Evolutionary conservation across 2,888 invertebrate species (phyloP).

Genomic region (Marasmarcha lunaedactyla): DNA sequence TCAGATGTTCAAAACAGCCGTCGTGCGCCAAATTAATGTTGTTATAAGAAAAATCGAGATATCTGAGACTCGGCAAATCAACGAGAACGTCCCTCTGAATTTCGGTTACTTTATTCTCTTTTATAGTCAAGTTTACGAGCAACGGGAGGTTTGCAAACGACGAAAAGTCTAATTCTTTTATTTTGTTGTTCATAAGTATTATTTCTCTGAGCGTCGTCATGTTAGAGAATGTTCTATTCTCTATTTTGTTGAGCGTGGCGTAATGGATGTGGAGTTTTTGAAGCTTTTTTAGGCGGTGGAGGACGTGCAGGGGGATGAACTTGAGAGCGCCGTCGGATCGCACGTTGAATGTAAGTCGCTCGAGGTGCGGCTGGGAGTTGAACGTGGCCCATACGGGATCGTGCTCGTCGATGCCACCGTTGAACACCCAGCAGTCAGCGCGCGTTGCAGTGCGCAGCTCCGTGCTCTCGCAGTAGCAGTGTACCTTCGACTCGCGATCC

Average conservation of each 20-base stretch:
- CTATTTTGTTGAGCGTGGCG: slow-evolving; percentile 77
- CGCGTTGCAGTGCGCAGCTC: slow-evolving; percentile 71
- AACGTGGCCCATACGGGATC: slow-evolving; percentile 81
- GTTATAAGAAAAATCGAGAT: slow-evolving; percentile 88
- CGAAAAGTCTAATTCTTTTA: slow-evolving; percentile 75
- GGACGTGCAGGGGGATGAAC: slow-evolving; percentile 77
- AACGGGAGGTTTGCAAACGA: slow-evolving; percentile 81
- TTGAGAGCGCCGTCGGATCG: slow-evolving; percentile 76
- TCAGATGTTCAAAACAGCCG: slow-evolving; percentile 82
- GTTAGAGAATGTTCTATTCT: slow-evolving; percentile 81
- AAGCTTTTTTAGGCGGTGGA: slow-evolving; percentile 74
- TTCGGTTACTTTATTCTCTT: slow-evolving; percentile 82
- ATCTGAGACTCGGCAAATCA: slow-evolving; percentile 77
- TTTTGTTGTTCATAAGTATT: slow-evolving; percentile 77
- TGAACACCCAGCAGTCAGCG: slow-evolving; percentile 85
- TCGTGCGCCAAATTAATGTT: slow-evolving; percentile 87
- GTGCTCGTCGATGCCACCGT: slow-evolving; percentile 73
- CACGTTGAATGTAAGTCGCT: slow-evolving; percentile 77
- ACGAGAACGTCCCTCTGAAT: slow-evolving; percentile 82
- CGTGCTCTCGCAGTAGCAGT: slow-evolving; percentile 76
- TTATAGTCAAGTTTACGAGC: slow-evolving; percentile 78
- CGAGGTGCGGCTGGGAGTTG: slow-evolving; percentile 76
- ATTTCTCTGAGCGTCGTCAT: slow-evolving; percentile 78
- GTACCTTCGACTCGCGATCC: slow-evolving; percentile 67
- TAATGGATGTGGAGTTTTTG: slow-evolving; percentile 78